These are phyloP conservation scores for Drosophila borborema DNA, from an alignment of 2,888 invertebrate species.

Conservation along the genomic window DNA sequence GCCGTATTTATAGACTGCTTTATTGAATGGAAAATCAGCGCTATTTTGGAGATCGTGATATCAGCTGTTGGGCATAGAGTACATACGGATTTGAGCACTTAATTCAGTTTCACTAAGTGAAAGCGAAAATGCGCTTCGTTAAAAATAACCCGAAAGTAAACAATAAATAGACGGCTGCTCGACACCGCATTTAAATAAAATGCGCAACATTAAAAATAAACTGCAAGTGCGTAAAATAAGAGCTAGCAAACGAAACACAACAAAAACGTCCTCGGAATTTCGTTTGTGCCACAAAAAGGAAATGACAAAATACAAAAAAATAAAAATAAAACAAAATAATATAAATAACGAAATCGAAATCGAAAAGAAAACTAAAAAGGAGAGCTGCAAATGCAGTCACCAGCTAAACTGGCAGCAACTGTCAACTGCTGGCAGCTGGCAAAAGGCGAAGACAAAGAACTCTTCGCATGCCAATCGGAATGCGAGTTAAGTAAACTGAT, in stretches of 20 bases:
- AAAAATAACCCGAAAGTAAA: slow-evolving; percentile 51
- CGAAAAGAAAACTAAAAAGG: slow-evolving; percentile 11
- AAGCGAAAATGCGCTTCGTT: slow-evolving; percentile 35
- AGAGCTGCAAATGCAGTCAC: slow-evolving; percentile 34
- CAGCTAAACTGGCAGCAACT: slow-evolving; percentile 39
- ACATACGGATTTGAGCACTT: slow-evolving; percentile 28
- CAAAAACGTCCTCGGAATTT: slow-evolving; percentile 57
- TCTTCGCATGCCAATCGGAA: slow-evolving; percentile 64
- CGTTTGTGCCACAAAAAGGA: slow-evolving; percentile 33
- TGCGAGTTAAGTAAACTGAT: slow-evolving; percentile 63
- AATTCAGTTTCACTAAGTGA: slow-evolving; percentile 53
- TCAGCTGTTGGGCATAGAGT: slow-evolving; percentile 49
- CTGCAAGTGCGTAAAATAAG: slow-evolving; percentile 61
- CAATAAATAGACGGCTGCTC: slow-evolving; percentile 50
- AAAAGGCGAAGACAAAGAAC: slow-evolving; percentile 37
- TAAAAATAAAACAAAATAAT: slow-evolving; percentile 25
- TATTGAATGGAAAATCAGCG: slow-evolving; percentile 52
- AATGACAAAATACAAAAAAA: slow-evolving; percentile 33
- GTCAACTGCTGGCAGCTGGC: slow-evolving; percentile 50
- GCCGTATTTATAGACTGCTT: slow-evolving; percentile 60
- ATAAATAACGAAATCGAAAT: slow-evolving; percentile 26
- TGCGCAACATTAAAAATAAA: slow-evolving; percentile 62
- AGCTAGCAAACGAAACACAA: slow-evolving; percentile 14
- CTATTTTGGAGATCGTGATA: slow-evolving; percentile 49
- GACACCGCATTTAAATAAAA: slow-evolving; percentile 58